Percentiles rank a stretch among this genome's conserved stretches.
phyloP scores from a whole-genome alignment of 1,140 invertebrate species.

The Halotydeus destructor region DNA sequence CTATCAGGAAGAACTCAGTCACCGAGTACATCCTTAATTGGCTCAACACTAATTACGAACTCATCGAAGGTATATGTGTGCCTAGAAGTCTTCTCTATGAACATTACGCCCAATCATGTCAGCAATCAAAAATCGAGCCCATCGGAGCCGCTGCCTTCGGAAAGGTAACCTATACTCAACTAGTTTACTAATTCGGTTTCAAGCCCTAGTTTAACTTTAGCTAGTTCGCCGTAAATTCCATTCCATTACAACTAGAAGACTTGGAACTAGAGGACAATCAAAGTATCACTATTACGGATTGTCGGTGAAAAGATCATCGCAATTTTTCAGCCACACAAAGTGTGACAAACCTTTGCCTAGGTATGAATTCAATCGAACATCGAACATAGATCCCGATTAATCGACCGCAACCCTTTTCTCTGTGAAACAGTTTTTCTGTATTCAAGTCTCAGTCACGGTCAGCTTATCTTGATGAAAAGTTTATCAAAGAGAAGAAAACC shows the following conservation, averaged over 20 bases:
- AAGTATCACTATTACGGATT: slow-evolving; percentile 22
- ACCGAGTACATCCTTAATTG: too few relatives aligned
- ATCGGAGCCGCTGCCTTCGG: slow-evolving; percentile 37
- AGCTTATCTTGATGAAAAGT: neutral
- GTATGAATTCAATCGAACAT: neutral
- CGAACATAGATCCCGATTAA: neutral
- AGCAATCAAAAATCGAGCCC: slow-evolving; percentile 28
- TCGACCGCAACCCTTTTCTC: neutral
- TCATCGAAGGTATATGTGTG: slow-evolving; percentile 35
- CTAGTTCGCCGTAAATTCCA: slow-evolving; percentile 36
- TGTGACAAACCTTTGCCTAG: neutral
- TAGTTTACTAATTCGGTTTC: neutral
- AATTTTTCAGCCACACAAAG: neutral
- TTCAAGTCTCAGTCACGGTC: neutral
- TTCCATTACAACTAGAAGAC: slow-evolving; percentile 30
- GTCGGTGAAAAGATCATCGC: slow-evolving; percentile 5
- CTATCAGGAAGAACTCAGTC: too few relatives aligned
- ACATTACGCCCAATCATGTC: slow-evolving; percentile 35
- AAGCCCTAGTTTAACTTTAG: slow-evolving; percentile 19
- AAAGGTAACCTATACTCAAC: slow-evolving; percentile 25
- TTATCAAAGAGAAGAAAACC: neutral
- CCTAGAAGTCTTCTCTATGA: slow-evolving; percentile 33
- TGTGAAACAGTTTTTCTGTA: neutral
- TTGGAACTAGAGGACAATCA: slow-evolving; percentile 34
- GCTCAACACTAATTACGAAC: slow-evolving; percentile 36